Evolutionary conservation across 2,888 invertebrate genomes (phyloP).

Genomic region (Prostheceraeus crozeri): DNA sequence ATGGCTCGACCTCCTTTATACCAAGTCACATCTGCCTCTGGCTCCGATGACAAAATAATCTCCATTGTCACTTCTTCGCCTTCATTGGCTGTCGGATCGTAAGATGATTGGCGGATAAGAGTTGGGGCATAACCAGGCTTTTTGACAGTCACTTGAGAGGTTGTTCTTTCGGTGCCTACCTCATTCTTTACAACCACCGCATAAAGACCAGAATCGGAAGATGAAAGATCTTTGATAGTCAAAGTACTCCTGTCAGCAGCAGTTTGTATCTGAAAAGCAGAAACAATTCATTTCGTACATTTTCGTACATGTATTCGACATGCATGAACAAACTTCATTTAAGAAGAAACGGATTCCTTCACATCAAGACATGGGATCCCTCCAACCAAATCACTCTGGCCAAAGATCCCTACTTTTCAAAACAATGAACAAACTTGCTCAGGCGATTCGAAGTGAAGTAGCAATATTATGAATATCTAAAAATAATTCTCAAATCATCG

Average conservation of each 20-base stretch:
- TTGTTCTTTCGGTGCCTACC: constrained; percentile 17
- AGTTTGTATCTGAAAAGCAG: too few relatives aligned
- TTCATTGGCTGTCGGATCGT: constrained; percentile 15
- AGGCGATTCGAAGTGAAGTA: too few relatives aligned
- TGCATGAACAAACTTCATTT: too few relatives aligned
- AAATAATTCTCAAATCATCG: too few relatives aligned
- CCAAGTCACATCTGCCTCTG: constrained; percentile 25
- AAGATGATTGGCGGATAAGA: background rate
- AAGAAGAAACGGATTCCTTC: too few relatives aligned
- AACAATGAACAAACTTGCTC: too few relatives aligned
- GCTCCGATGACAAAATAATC: constrained; percentile 6
- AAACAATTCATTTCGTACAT: too few relatives aligned
- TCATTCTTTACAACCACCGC: constrained; percentile 26
- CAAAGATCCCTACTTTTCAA: too few relatives aligned
- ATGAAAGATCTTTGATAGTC: background rate
- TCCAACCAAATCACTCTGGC: too few relatives aligned
- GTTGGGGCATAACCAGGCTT: background rate
- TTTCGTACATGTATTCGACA: too few relatives aligned
- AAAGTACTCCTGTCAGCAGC: background rate
- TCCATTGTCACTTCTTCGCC: constrained; percentile 7
- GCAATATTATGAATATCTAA: too few relatives aligned
- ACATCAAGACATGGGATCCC: too few relatives aligned
- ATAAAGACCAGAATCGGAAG: constrained; percentile 27
- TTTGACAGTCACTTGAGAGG: background rate
- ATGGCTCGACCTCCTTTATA: constrained; percentile 4